phyloP scores from a whole-genome alignment of 1,140 invertebrate species.

The Drosophila subpulchrella region DNA sequence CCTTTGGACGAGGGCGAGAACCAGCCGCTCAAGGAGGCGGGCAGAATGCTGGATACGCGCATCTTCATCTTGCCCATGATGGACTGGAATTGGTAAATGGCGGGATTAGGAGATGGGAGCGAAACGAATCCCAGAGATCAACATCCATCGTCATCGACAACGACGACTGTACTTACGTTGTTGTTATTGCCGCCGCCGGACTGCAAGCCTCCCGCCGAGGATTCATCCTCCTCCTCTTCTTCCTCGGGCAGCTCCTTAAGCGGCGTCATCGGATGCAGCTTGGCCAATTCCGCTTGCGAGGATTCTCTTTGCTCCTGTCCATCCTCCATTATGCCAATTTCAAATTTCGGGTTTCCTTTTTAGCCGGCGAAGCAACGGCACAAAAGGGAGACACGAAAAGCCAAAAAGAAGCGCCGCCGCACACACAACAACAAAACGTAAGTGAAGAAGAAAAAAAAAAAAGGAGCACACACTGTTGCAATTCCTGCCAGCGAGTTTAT shows the following conservation, averaged over 20 bases:
- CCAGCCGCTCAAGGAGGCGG: constrained; percentile 68
- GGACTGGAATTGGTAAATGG: constrained; percentile 49
- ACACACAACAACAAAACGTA: constrained; percentile 44
- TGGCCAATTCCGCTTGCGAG: constrained; percentile 6
- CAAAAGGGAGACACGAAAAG: constrained; percentile 45
- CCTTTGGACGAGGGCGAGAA: constrained; percentile 63
- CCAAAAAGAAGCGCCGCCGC: constrained; percentile 41
- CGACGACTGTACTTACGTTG: constrained; percentile 56
- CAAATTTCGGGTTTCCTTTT: constrained; percentile 15
- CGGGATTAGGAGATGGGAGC: background rate
- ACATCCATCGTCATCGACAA: background rate
- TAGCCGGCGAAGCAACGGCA: constrained; percentile 44
- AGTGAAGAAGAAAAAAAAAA: constrained; percentile 40
- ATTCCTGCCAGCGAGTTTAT: constrained; percentile 30
- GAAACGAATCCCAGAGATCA: background rate
- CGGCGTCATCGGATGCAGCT: constrained; percentile 35
- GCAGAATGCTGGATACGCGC: constrained; percentile 70
- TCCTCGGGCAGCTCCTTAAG: constrained; percentile 13
- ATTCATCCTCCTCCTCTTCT: constrained; percentile 28
- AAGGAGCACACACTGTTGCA: constrained; percentile 65
- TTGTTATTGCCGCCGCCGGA: constrained; percentile 10
- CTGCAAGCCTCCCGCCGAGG: constrained; percentile 24
- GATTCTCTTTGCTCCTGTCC: constrained; percentile 33
- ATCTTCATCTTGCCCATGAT: constrained; percentile 75
- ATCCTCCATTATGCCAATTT: constrained; percentile 68